A percentile compares a stretch with the other conserved stretches of the same genome.
phyloP scores from a whole-genome alignment of 2,797 vertebrate species.

The Neomorphus geoffroyi region DNA sequence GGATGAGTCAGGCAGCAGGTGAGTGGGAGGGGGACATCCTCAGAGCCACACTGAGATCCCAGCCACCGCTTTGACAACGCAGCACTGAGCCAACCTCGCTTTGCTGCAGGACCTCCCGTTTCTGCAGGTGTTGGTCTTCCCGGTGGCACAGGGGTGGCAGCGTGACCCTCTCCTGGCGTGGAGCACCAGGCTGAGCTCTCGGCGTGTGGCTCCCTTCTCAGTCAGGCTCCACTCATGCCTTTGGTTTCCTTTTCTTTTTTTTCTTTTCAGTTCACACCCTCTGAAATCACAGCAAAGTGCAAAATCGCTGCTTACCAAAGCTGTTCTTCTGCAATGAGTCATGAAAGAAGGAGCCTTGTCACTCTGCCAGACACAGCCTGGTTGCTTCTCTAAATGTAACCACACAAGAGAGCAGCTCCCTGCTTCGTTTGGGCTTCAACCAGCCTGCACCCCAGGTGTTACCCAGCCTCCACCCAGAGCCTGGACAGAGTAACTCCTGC shows the following conservation, averaged over 20 bases:
- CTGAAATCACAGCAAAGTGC: slow-evolving; percentile 22
- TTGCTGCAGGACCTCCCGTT: not conserved
- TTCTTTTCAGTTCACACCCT: not conserved
- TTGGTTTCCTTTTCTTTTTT: too few species aligned
- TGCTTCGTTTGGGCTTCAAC: not conserved
- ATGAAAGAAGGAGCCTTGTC: not conserved
- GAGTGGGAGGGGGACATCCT: not conserved
- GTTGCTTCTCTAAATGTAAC: not conserved
- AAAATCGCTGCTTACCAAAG: slow-evolving; percentile 25
- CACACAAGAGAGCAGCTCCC: not conserved
- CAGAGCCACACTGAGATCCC: accelerated
- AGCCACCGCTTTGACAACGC: not conserved
- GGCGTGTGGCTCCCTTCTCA: not conserved
- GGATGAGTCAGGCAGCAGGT: not conserved
- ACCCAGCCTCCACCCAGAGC: not conserved
- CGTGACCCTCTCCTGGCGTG: not conserved
- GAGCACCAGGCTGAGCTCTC: not conserved
- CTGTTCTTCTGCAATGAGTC: slow-evolving; percentile 40
- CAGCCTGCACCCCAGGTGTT: not conserved
- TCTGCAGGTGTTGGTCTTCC: not conserved
- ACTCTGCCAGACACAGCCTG: not conserved
- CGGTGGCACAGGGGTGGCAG: accelerated
- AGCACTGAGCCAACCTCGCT: accelerated
- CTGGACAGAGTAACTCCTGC: not conserved
- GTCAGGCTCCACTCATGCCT: accelerated